These are phyloP conservation scores for Thecophora atra DNA, from an alignment of 2,888 invertebrate species.

Conservation along the genomic window DNA sequence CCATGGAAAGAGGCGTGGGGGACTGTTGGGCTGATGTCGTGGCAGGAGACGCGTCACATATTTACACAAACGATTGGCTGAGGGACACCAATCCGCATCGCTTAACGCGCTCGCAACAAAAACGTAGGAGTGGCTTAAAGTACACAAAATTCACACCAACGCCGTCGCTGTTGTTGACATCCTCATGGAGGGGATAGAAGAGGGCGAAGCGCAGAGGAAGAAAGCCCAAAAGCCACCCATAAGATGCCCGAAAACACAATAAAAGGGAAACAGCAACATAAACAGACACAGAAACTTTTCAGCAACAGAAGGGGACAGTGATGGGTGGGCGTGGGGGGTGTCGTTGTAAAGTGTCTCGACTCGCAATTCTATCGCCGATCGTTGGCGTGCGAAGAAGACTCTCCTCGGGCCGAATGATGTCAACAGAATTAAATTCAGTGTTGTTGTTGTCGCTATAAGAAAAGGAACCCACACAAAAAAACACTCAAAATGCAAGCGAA, in stretches of 20 bases:
- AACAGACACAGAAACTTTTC: background rate
- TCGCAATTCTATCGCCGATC: background rate
- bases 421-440: slow-evolving; percentile 18
- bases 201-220: background rate
- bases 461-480: no score
- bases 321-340: background rate
- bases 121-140: slow-evolving; percentile 65
- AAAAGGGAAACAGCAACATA: background rate
- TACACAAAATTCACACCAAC: slow-evolving; percentile 65
- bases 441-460: slow-evolving; percentile 3
- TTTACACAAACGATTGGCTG: slow-evolving; percentile 67
- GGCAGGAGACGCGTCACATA: slow-evolving; percentile 45
- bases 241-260: slow-evolving; percentile 20
- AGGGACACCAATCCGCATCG: slow-evolving; percentile 62
- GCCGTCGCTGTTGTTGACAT: background rate
- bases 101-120: slow-evolving; percentile 52
- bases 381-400: slow-evolving; percentile 28
- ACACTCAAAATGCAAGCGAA: no score
- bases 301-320: background rate
- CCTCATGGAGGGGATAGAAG: background rate
- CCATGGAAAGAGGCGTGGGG: background rate
- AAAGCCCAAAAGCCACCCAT: background rate
- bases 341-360: background rate
- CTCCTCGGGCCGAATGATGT: slow-evolving; percentile 19
- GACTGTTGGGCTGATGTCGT: background rate